Conservation (phyloP, 1,140 invertebrate species). For the Physella acuta region DNA sequence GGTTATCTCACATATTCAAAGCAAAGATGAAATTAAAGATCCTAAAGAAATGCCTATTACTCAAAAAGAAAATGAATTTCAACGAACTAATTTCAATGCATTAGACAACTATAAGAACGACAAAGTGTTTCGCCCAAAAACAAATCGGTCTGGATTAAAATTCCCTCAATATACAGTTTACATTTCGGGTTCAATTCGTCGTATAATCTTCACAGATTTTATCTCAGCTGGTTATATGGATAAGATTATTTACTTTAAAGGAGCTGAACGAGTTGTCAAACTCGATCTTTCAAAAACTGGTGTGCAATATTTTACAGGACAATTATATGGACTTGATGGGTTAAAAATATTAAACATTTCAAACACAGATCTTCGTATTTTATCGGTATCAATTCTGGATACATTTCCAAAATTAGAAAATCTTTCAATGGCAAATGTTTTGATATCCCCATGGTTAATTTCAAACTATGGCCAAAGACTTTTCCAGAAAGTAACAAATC, state of each 20-base stretch:
- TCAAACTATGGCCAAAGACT: neutral
- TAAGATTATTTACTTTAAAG: neutral
- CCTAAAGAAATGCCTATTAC: neutral
- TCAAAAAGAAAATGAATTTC: neutral
- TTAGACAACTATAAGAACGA: neutral
- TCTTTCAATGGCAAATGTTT: neutral
- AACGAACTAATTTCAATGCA: neutral
- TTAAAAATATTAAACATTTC: neutral
- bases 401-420: neutral
- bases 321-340: neutral
- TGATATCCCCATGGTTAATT: neutral
- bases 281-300: neutral
- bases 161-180: neutral
- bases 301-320: neutral
- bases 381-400: conserved; percentile 2
- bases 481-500: neutral
- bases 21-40: neutral
- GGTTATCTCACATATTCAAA: too few relatives aligned
- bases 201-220: neutral
- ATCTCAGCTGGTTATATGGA: neutral
- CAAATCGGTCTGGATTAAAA: neutral
- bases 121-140: neutral
- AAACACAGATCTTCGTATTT: neutral
- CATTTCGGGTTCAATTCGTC: neutral
- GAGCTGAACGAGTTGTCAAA: neutral